Percentiles rank a stretch among this genome's conserved stretches.
Conservation (phyloP, 2,113 vertebrate species). For the Ariopsis seemanni region DNA sequence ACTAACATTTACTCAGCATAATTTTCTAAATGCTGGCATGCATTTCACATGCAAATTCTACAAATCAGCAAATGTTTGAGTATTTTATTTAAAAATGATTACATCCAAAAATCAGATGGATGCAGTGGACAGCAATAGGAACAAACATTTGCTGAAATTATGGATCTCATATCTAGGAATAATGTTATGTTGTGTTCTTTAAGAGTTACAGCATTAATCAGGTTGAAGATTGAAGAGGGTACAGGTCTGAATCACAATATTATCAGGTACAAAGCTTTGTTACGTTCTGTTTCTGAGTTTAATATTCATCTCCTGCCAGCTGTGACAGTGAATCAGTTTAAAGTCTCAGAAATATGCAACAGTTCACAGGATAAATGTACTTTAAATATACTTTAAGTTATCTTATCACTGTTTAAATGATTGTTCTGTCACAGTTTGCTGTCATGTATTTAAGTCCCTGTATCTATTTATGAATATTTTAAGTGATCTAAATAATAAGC, state of each 20-base stretch:
- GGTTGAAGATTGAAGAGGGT: background rate
- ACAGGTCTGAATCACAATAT: background rate
- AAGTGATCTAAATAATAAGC: background rate
- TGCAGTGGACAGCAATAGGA: background rate
- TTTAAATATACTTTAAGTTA: background rate
- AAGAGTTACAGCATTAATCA: background rate
- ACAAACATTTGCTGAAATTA: background rate
- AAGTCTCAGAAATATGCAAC: background rate
- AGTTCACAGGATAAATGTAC: background rate
- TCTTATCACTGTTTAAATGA: background rate
- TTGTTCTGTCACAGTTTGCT: background rate
- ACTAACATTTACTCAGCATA: background rate
- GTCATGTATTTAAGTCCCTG: background rate
- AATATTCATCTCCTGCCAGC: background rate
- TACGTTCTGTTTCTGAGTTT: background rate
- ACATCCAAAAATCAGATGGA: background rate
- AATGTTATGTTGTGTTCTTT: background rate
- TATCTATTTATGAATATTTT: background rate
- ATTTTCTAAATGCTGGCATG: background rate
- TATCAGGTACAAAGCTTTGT: background rate
- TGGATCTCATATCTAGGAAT: background rate
- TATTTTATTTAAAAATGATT: background rate
- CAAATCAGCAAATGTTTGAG: background rate
- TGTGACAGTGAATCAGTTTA: background rate
- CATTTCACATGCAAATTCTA: background rate